Evolutionary conservation across 2,797 vertebrate species (phyloP).

Genomic region (Pseudochromis fuscus): DNA sequence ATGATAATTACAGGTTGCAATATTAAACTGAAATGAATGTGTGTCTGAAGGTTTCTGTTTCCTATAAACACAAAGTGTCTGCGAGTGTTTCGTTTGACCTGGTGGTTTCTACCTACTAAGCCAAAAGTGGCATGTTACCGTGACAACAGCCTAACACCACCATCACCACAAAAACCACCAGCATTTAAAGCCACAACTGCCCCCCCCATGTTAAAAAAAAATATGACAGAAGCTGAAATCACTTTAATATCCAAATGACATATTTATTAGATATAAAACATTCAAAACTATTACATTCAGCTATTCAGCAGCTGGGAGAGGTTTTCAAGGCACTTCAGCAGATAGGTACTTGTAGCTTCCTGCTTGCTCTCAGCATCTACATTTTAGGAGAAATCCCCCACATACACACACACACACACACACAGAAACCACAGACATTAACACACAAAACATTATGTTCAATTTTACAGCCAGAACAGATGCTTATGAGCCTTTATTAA

Average conservation of each 20-base stretch:
- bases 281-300: conserved; percentile 66
- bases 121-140: not conserved
- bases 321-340: conserved; percentile 92
- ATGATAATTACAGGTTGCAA: too few relatives aligned
- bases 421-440: conserved; percentile 23
- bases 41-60: too few relatives aligned
- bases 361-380: conserved; percentile 83
- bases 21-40: too few relatives aligned
- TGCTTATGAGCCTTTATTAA: conserved; percentile 25
- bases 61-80: too few relatives aligned
- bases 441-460: conserved; percentile 1
- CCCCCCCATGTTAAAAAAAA: not conserved
- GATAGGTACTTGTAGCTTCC: conserved; percentile 83
- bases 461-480: not conserved
- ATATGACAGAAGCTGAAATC: not conserved
- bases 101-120: not conserved
- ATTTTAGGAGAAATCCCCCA: conserved; percentile 31
- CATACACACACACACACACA: too few relatives aligned
- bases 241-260: conserved; percentile 62
- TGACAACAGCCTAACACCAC: not conserved
- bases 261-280: conserved; percentile 37
- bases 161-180: not conserved
- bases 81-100: not conserved
- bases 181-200: not conserved
- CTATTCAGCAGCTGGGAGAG: conserved; percentile 88